These are phyloP conservation scores for Lasiommata megera DNA, from an alignment of 2,888 invertebrate species.

Conservation along the genomic window DNA sequence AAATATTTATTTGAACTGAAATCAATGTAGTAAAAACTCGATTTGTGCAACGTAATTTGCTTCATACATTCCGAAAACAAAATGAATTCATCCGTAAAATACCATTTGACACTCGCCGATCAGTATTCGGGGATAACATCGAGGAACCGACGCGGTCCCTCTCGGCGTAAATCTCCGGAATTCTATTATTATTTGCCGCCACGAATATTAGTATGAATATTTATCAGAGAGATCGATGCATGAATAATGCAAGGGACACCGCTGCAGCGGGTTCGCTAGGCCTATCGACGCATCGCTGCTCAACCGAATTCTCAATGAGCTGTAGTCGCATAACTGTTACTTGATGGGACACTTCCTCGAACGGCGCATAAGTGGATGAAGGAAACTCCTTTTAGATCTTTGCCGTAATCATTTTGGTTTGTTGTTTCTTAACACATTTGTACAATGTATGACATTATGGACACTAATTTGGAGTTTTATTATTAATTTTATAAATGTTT, in stretches of 20 bases:
- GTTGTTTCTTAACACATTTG: not conserved
- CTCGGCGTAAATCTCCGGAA: conserved; percentile 21
- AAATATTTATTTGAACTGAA: too few species aligned
- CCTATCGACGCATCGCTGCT: conserved; percentile 40
- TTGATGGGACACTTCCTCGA: conserved; percentile 26
- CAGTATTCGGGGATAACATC: conserved; percentile 13
- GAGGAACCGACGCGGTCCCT: conserved; percentile 16
- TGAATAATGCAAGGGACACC: conserved; percentile 28
- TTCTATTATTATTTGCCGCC: conserved; percentile 27
- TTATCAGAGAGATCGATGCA: conserved; percentile 28
- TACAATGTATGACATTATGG: too few species aligned
- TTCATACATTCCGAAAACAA: conserved; percentile 11
- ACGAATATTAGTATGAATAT: conserved; percentile 32
- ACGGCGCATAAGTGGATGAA: conserved; percentile 19
- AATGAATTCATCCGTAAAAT: conserved; percentile 4
- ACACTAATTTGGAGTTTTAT: too few species aligned
- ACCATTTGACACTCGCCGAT: conserved; percentile 10
- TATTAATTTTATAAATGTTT: too few species aligned
- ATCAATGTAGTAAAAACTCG: not conserved
- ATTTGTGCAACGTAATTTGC: not conserved
- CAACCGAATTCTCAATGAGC: conserved; percentile 34
- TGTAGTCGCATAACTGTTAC: conserved; percentile 28
- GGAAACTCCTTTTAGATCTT: conserved; percentile 23
- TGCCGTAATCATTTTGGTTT: conserved; percentile 13
- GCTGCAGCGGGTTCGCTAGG: conserved; percentile 21